phyloP scores from a whole-genome alignment of 2,113 vertebrate species.

The Siniperca knerii region DNA sequence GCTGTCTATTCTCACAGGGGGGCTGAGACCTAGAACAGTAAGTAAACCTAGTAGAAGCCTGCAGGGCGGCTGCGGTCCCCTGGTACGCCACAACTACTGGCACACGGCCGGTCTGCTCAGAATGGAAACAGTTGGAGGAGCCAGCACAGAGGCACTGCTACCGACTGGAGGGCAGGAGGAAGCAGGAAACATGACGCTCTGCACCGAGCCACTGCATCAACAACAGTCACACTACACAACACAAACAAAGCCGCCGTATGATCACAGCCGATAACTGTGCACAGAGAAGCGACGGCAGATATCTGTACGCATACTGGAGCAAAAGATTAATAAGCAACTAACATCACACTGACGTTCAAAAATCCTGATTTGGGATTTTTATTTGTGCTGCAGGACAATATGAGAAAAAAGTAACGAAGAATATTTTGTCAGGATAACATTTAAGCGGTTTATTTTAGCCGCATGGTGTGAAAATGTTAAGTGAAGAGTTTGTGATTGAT shows the following conservation, averaged over 20 bases:
- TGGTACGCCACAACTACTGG: constrained; percentile 55
- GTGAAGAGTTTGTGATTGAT: background rate
- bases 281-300: background rate
- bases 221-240: background rate
- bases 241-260: constrained; percentile 4
- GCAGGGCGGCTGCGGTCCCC: constrained; percentile 72
- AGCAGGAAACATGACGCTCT: constrained; percentile 38
- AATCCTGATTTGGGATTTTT: background rate
- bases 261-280: background rate
- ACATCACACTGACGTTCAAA: background rate
- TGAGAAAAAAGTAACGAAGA: background rate
- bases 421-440: background rate
- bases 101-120: constrained; percentile 49
- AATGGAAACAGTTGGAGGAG: constrained; percentile 45
- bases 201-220: constrained; percentile 9
- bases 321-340: background rate
- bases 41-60: constrained; percentile 78
- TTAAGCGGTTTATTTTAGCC: background rate
- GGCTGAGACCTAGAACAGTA: constrained; percentile 72
- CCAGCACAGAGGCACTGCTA: background rate
- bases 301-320: background rate
- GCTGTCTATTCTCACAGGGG: constrained; percentile 66
- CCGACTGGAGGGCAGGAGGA: constrained; percentile 30
- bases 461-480: background rate
- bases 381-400: background rate